A percentile compares a stretch with the other conserved stretches of the same genome.
These are phyloP conservation scores for Pogonomyrmex californicus DNA, from an alignment of 1,140 invertebrate species.

Conservation along the genomic window DNA sequence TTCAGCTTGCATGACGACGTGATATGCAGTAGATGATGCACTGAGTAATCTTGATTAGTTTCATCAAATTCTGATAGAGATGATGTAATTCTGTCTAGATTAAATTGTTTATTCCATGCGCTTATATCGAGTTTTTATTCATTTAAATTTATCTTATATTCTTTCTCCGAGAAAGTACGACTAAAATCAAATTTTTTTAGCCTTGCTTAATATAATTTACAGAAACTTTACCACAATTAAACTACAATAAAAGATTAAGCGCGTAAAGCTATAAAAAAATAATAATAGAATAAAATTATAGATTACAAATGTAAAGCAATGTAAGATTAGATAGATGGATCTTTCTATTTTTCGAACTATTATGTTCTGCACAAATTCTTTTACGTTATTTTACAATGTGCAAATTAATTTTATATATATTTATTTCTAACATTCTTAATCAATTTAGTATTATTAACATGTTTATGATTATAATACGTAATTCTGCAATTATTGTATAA, in stretches of 20 bases:
- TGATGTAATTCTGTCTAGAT: slow-evolving; percentile 21
- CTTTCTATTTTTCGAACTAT: too few relatives aligned
- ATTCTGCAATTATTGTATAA: too few relatives aligned
- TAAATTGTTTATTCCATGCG: background rate
- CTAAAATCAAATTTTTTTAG: background rate
- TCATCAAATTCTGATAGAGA: slow-evolving; percentile 41
- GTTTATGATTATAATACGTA: too few relatives aligned
- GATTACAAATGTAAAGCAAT: background rate
- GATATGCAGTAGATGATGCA: slow-evolving; percentile 34
- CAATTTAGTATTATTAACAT: too few relatives aligned
- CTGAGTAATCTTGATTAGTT: slow-evolving; percentile 40
- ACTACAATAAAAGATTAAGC: background rate
- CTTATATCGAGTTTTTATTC: background rate
- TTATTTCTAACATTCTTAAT: too few relatives aligned
- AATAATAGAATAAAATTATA: background rate
- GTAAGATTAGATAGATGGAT: background rate
- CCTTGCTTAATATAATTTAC: background rate
- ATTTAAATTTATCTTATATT: background rate
- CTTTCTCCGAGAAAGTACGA: background rate
- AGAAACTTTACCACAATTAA: background rate
- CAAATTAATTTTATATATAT: too few relatives aligned
- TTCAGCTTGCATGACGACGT: slow-evolving; percentile 35
- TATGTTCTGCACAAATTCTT: too few relatives aligned
- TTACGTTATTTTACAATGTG: too few relatives aligned
- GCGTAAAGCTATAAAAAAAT: background rate